Percentiles rank a stretch among this genome's conserved stretches.
phyloP scores from a whole-genome alignment of 2,797 vertebrate genomes.

The Crotalus adamanteus region DNA sequence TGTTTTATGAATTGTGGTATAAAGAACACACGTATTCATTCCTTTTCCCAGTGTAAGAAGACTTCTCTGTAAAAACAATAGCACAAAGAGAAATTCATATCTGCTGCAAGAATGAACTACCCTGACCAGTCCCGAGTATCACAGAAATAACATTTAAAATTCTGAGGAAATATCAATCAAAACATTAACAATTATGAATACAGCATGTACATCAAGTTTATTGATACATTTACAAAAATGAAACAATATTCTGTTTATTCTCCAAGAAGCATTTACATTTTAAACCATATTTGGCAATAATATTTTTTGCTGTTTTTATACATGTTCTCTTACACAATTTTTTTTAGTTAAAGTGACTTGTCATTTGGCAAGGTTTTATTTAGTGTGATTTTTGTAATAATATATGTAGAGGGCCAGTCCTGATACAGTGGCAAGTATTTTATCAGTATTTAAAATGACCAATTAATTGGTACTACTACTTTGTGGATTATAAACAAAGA shows the following conservation, averaged over 20 bases:
- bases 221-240: conserved; percentile 63
- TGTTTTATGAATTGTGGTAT: conserved; percentile 29
- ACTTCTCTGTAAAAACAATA: conserved; percentile 51
- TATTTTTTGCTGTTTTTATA: conserved; percentile 46
- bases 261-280: conserved; percentile 57
- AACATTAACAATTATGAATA: conserved; percentile 62
- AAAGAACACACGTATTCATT: conserved; percentile 6
- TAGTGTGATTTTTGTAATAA: conserved; percentile 32
- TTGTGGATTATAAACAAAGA: conserved; percentile 51
- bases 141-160: conserved; percentile 11
- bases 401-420: conserved; percentile 48
- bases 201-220: conserved; percentile 61
- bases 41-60: conserved; percentile 25
- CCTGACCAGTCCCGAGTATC: conserved; percentile 11
- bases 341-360: conserved; percentile 27
- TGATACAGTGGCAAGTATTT: conserved; percentile 59
- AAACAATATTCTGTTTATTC: conserved; percentile 44
- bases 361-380: conserved; percentile 21
- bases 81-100: conserved; percentile 54
- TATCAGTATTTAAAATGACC: conserved; percentile 55
- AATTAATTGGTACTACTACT: conserved; percentile 59
- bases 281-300: conserved; percentile 50
- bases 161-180: conserved; percentile 40
- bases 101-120: conserved; percentile 3
- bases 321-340: conserved; percentile 48